These are phyloP conservation scores for Thalpophila matura DNA, from an alignment of 2,888 invertebrate genomes.

Conservation along the genomic window DNA sequence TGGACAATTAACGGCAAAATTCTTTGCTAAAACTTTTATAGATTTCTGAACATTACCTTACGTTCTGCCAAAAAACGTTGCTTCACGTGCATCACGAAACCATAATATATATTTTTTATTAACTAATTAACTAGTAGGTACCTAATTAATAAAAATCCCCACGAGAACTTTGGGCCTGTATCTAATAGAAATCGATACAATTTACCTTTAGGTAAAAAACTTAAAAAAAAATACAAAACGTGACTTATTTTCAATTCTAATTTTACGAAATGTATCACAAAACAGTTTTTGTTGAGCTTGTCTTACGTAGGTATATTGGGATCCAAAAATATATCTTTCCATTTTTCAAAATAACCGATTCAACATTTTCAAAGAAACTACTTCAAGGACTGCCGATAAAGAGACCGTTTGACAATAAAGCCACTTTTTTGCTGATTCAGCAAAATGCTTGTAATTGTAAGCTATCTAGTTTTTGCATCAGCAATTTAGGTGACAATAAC, in stretches of 20 bases:
- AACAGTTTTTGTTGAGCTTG: slow-evolving; percentile 1
- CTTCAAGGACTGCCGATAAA: slow-evolving; percentile 11
- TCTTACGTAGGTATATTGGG: not conserved
- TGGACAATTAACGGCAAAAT: too few species aligned
- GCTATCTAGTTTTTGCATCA: slow-evolving; percentile 34
- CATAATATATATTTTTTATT: too few species aligned
- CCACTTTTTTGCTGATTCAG: slow-evolving; percentile 36
- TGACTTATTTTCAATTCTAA: slow-evolving; percentile 3
- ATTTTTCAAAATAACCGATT: slow-evolving; percentile 13
- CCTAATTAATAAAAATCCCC: too few species aligned
- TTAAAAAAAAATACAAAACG: not conserved
- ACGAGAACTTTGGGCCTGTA: too few species aligned
- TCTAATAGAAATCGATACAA: too few species aligned
- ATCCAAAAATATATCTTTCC: slow-evolving; percentile 9
- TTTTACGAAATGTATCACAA: slow-evolving; percentile 6
- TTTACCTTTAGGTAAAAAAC: too few species aligned
- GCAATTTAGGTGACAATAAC: slow-evolving; percentile 33
- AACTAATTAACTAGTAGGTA: too few species aligned
- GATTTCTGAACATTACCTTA: too few species aligned
- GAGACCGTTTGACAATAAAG: slow-evolving; percentile 20
- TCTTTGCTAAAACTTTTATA: too few species aligned
- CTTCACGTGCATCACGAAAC: too few species aligned
- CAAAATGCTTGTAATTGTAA: slow-evolving; percentile 27
- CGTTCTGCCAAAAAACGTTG: too few species aligned
- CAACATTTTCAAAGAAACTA: slow-evolving; percentile 26